phyloP scores from a whole-genome alignment of 2,888 invertebrate species.

The Netelia virgata region DNA sequence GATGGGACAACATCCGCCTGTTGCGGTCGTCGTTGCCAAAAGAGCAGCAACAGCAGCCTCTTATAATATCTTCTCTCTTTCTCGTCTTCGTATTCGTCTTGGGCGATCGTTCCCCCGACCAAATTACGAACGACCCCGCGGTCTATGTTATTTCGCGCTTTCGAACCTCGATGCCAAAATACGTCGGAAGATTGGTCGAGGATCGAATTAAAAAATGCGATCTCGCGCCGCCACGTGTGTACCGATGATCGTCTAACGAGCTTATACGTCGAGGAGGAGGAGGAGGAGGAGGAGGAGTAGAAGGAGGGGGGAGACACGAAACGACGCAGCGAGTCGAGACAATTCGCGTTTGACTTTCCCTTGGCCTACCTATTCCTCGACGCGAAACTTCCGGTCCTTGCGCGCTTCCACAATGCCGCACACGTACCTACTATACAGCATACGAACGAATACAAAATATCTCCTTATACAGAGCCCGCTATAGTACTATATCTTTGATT shows the following conservation, averaged over 20 bases:
- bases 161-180: no score
- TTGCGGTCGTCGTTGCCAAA: conserved; percentile 4
- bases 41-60: background rate
- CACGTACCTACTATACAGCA: no score
- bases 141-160: no score
- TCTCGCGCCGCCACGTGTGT: no score
- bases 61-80: background rate
- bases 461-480: no score
- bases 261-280: background rate
- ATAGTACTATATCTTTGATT: no score
- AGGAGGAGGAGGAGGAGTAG: background rate
- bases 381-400: conserved; percentile 64
- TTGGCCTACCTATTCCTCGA: conserved; percentile 62
- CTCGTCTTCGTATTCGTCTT: background rate
- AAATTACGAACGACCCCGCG: no score
- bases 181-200: background rate
- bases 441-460: no score
- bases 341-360: conserved; percentile 57
- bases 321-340: background rate
- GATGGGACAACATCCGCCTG: conserved; percentile 47
- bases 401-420: background rate
- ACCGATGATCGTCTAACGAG: no score
- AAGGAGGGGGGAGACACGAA: background rate
- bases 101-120: no score
- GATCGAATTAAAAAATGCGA: background rate